These are phyloP conservation scores for Odontesthes bonariensis DNA, from an alignment of 2,113 vertebrate species.

Conservation along the genomic window DNA sequence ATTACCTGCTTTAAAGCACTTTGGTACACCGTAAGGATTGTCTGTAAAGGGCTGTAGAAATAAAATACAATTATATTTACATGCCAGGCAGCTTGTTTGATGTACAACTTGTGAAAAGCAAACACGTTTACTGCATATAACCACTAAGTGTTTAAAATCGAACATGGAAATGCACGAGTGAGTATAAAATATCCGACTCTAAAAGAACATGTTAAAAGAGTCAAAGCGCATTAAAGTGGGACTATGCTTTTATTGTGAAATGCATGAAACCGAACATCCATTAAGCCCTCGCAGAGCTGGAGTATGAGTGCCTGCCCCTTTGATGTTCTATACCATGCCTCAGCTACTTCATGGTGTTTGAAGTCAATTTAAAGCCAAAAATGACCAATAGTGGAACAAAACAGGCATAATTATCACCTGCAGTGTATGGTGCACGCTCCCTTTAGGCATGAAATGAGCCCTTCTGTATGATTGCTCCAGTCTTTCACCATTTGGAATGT, in stretches of 20 bases:
- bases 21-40: too few relatives aligned
- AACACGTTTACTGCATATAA: too few relatives aligned
- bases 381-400: background rate
- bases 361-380: constrained; percentile 2
- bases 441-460: background rate
- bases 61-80: too few relatives aligned
- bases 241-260: constrained; percentile 9
- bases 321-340: background rate
- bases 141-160: background rate
- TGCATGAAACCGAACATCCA: background rate
- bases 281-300: background rate
- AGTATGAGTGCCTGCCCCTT: background rate
- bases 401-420: background rate
- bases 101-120: background rate
- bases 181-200: constrained; percentile 47
- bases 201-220: constrained; percentile 23
- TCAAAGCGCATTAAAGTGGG: constrained; percentile 20
- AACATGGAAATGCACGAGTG: constrained; percentile 5
- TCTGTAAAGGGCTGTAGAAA: too few relatives aligned
- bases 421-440: background rate
- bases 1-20: too few relatives aligned
- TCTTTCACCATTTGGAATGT: constrained; percentile 17
- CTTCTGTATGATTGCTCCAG: constrained; percentile 8
- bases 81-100: too few relatives aligned
- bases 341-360: background rate